phyloP scores from a whole-genome alignment of 2,113 vertebrate species.

The Clarias macrocephalus region DNA sequence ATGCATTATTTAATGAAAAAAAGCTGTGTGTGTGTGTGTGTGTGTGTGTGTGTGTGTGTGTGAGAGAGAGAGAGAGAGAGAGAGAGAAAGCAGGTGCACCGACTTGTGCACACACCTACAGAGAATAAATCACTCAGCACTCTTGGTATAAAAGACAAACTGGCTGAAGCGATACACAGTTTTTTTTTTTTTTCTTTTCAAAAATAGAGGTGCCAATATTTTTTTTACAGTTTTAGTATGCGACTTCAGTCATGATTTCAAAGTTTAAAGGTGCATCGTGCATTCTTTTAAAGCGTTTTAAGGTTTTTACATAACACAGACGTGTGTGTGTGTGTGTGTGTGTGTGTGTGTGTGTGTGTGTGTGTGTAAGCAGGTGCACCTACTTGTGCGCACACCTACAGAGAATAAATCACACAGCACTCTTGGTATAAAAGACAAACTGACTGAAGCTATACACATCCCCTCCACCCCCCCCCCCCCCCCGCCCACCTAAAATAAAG shows the following conservation, averaged over 20 bases:
- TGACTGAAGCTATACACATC: not conserved
- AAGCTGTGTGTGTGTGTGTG: not conserved
- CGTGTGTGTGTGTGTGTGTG: not conserved
- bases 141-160: too few relatives aligned
- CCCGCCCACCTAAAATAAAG: not conserved
- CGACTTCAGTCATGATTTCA: too few relatives aligned
- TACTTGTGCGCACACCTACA: not conserved
- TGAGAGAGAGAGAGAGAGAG: not conserved
- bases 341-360: slow-evolving; percentile 20
- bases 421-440: not conserved
- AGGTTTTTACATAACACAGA: too few relatives aligned
- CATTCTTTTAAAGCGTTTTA: not conserved
- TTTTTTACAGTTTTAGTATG: not conserved
- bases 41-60: slow-evolving; percentile 20
- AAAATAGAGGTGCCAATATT: too few relatives aligned
- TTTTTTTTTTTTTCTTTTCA: too few relatives aligned
- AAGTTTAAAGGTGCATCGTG: too few relatives aligned
- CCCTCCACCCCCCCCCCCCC: too few relatives aligned
- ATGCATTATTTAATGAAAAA: not conserved
- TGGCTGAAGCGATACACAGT: too few relatives aligned
- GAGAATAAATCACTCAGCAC: too few relatives aligned
- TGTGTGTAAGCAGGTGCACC: not conserved
- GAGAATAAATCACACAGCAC: not conserved
- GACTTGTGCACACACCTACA: too few relatives aligned
- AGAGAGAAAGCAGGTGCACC: not conserved